Evolutionary conservation across 2,888 invertebrate genomes (phyloP).

Genomic region (Caenorhabditis sp.): DNA sequence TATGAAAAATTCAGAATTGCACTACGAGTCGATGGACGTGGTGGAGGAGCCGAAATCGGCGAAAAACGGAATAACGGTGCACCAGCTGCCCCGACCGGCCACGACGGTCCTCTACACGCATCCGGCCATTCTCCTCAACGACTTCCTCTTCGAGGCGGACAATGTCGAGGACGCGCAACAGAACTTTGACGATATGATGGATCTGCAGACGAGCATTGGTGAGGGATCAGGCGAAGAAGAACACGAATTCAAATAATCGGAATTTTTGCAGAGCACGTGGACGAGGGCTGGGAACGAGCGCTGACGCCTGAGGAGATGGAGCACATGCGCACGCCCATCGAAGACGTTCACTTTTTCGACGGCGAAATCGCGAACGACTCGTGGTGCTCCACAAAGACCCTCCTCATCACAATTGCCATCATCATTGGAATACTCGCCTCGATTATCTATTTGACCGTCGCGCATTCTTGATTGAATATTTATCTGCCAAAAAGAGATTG

Average conservation of each 20-base stretch:
- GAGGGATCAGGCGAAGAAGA: not conserved
- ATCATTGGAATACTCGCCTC: slow-evolving; percentile 49
- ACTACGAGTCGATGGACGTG: slow-evolving; percentile 71
- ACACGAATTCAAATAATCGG: not conserved
- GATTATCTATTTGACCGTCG: slow-evolving; percentile 52
- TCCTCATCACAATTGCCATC: slow-evolving; percentile 48
- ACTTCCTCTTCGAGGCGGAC: slow-evolving; percentile 69
- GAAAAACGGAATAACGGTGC: slow-evolving; percentile 48
- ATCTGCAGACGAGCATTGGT: slow-evolving; percentile 65
- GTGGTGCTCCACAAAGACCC: slow-evolving; percentile 51
- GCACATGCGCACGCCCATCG: slow-evolving; percentile 58
- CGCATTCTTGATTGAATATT: slow-evolving; percentile 56
- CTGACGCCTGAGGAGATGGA: slow-evolving; percentile 65
- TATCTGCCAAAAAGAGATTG: not conserved
- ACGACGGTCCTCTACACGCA: slow-evolving; percentile 62
- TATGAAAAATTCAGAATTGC: slow-evolving; percentile 67
- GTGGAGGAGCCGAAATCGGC: slow-evolving; percentile 52
- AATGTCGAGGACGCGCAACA: slow-evolving; percentile 69
- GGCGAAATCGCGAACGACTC: slow-evolving; percentile 23
- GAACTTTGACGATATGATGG: slow-evolving; percentile 68
- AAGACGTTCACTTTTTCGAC: slow-evolving; percentile 45
- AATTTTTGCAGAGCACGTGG: slow-evolving; percentile 63
- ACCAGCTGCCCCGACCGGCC: slow-evolving; percentile 63
- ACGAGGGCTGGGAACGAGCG: slow-evolving; percentile 68
- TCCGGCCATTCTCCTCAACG: slow-evolving; percentile 65